Evolutionary conservation across 2,113 vertebrate genomes (phyloP).

Genomic region (Pleuronectes platessa): DNA sequence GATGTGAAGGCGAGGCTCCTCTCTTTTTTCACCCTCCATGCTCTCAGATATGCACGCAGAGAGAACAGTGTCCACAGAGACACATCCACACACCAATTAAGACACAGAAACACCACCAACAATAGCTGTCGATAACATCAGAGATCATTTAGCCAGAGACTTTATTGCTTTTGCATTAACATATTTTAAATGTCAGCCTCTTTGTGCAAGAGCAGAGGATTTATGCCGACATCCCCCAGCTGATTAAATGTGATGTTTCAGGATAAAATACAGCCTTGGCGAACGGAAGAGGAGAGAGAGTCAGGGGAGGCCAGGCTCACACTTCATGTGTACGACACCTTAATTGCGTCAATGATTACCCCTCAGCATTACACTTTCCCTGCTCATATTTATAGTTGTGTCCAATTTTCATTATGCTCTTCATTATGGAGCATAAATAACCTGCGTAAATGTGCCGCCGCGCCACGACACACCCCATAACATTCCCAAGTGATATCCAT

Average conservation of each 20-base stretch:
- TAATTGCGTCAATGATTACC: constrained; percentile 85
- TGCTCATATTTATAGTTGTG: constrained; percentile 85
- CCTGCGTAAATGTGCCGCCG: constrained; percentile 80
- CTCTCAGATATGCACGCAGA: constrained; percentile 21
- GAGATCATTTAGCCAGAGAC: constrained; percentile 45
- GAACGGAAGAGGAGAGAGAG: constrained; percentile 56
- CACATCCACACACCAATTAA: constrained; percentile 29
- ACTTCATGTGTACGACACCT: constrained; percentile 76
- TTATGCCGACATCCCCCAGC: constrained; percentile 51
- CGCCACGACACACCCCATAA: constrained; percentile 75
- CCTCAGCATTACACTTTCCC: constrained; percentile 71
- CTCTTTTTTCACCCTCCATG: not conserved
- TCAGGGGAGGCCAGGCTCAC: constrained; percentile 61
- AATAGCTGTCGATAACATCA: constrained; percentile 57
- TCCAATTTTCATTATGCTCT: constrained; percentile 88
- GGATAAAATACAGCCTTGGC: constrained; percentile 68
- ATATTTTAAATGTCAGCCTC: constrained; percentile 72
- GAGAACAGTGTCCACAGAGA: not conserved
- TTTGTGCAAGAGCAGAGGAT: constrained; percentile 57
- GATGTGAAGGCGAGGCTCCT: constrained; percentile 10
- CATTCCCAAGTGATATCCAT: constrained; percentile 82
- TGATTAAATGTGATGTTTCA: constrained; percentile 75
- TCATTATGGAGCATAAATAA: constrained; percentile 87
- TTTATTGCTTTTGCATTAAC: constrained; percentile 71
- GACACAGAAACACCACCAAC: constrained; percentile 39